Base-by-base conservation (phyloP, 2,113 vertebrate species). In the Tragelaphus imberbis region DNA sequence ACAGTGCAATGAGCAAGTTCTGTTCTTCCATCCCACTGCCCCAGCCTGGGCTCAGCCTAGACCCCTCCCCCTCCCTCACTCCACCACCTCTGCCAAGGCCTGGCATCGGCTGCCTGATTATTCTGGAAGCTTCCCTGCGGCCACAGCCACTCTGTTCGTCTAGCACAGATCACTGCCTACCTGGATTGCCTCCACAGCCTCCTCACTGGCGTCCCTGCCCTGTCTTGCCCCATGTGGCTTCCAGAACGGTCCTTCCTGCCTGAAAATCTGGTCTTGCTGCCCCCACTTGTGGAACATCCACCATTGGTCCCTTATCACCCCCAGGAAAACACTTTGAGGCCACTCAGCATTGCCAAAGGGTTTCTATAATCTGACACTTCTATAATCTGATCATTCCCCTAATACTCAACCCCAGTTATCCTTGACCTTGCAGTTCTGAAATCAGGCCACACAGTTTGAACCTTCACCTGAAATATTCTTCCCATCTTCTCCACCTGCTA, bases 361-460 rank as follows among this genome's bases (percentile, higher is more conserved):
- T 36, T 81, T 84, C 75, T 58, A 16, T 40, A 19, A 68, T 40
- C 51, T 58, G 88, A 27, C 68, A 19, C 36, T 63, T 79, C 59
- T 40, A 11, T 30, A 12, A 68, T 44, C 47, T 53, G 85, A 2
- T 47, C 44, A 1, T 28, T 63, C 17, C 21, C 36, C 49, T 23
- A 33, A 49, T n/a, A 25, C 13, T 40, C 1, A 1, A 1, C 14
- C 49, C 49, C 55, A 0, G 7, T 2, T 47, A 5, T 2, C 28
- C 25, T 7, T 44, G 80, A 56, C 36, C 19, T 65, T 79, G 63
- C 8, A 36, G 25, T 21, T 91, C 59, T n/a, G 33, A 56, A 25
- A 10, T 27, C 47, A 84, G 85, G 25, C 25, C 81, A 15, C 61
- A 51, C 16, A 4, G 17, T 55, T 55, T 4, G 79, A 68, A 7